Evolutionary conservation across 2,797 vertebrate genomes (phyloP).

Genomic region (Perodicticus potto): DNA sequence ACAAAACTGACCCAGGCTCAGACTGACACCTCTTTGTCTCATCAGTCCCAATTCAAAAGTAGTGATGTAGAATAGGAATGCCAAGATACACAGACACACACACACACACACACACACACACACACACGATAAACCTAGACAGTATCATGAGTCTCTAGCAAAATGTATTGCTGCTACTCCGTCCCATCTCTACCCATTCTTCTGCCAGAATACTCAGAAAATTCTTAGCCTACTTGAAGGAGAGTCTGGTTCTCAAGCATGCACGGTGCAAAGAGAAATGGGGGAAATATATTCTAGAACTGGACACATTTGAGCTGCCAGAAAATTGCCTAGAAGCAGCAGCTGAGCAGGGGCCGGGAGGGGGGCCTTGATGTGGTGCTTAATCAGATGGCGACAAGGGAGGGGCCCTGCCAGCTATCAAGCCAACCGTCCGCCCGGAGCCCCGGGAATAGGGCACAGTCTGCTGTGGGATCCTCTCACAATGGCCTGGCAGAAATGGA

Average conservation of each 20-base stretch:
- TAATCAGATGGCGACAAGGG: slow-evolving; percentile 61
- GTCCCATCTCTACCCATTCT: slow-evolving; percentile 35
- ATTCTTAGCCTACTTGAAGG: slow-evolving; percentile 28
- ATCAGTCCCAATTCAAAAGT: not conserved
- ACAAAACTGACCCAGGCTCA: not conserved
- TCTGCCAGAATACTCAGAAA: slow-evolving; percentile 57
- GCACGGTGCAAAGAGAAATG: not conserved
- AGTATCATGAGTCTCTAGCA: not conserved
- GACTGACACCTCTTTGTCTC: not conserved
- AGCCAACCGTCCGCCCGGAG: slow-evolving; percentile 73
- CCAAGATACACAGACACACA: not conserved
- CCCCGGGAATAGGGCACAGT: slow-evolving; percentile 65
- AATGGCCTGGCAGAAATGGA: slow-evolving; percentile 90
- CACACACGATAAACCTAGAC: not conserved
- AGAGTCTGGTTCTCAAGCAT: slow-evolving; percentile 2
- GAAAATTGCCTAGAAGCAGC: slow-evolving; percentile 67
- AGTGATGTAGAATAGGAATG: not conserved
- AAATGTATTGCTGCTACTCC: slow-evolving; percentile 25
- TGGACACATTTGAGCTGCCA: not conserved
- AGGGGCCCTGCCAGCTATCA: slow-evolving; percentile 4
- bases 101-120: not conserved
- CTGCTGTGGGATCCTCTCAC: slow-evolving; percentile 80
- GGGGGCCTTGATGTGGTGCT: not conserved
- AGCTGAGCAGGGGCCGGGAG: slow-evolving; percentile 32
- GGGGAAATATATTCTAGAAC: slow-evolving; percentile 6